Conservation (phyloP, 2,888 invertebrate genomes). For the Agrotis puta region DNA sequence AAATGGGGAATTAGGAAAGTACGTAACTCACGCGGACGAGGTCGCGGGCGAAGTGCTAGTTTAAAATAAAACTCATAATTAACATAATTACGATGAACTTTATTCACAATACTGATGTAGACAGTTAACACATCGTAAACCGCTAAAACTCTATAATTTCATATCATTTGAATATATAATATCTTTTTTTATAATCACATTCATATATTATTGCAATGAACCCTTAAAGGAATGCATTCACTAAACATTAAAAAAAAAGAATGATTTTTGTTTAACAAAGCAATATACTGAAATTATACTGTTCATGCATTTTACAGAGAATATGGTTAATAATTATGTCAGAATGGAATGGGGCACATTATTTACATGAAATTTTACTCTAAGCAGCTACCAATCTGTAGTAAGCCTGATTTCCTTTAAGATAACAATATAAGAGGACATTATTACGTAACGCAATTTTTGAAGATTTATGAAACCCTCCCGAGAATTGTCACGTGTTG, state of each 20-base stretch:
- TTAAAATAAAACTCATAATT: constrained; percentile 43
- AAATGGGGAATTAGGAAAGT: no score
- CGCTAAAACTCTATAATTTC: constrained; percentile 69
- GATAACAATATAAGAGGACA: constrained; percentile 80
- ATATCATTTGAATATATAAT: constrained; percentile 57
- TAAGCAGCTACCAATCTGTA: constrained; percentile 51
- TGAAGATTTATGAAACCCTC: no score
- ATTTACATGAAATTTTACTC: constrained; percentile 57
- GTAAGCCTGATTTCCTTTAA: constrained; percentile 68
- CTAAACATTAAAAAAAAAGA: constrained; percentile 44
- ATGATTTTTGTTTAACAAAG: constrained; percentile 25
- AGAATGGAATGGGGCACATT: constrained; percentile 51
- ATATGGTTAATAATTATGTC: constrained; percentile 27
- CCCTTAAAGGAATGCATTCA: constrained; percentile 62
- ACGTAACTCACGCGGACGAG: no score
- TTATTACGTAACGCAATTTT: no score
- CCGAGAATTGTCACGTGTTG: no score
- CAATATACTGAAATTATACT: constrained; percentile 40
- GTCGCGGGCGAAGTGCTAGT: no score
- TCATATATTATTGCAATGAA: constrained; percentile 56
- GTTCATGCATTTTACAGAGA: constrained; percentile 30
- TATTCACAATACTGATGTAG: constrained; percentile 84
- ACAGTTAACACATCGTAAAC: constrained; percentile 67
- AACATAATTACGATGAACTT: constrained; percentile 72
- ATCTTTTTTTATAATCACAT: constrained; percentile 57